These are phyloP conservation scores for Euphydryas editha DNA, from an alignment of 2,888 invertebrate species.

Conservation along the genomic window DNA sequence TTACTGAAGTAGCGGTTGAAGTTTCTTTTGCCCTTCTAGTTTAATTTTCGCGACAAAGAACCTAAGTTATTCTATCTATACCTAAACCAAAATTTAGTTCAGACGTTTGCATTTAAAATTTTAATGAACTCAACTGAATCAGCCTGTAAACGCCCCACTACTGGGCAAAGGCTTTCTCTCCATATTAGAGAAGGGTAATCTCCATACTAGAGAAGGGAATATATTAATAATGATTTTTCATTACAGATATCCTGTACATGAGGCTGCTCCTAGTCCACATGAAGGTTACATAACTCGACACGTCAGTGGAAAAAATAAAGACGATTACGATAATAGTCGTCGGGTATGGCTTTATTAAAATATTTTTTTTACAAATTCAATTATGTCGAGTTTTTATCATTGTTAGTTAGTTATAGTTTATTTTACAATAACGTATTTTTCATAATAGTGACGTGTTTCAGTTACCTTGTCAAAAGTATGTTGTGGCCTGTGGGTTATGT, in stretches of 20 bases:
- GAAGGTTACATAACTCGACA: slow-evolving; percentile 95
- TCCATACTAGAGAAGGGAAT: too few species aligned
- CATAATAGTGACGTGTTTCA: neutral
- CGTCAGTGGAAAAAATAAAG: slow-evolving; percentile 92
- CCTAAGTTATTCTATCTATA: too few species aligned
- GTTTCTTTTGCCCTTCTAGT: too few species aligned
- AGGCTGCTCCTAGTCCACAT: slow-evolving; percentile 90
- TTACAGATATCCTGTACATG: slow-evolving; percentile 85
- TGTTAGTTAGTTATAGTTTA: neutral
- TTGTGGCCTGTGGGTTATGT: neutral
- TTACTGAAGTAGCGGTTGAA: too few species aligned
- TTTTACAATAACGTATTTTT: neutral
- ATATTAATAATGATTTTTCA: slow-evolving; percentile 13
- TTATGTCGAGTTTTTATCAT: neutral
- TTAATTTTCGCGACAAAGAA: too few species aligned
- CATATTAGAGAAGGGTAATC: too few species aligned
- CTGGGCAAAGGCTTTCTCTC: too few species aligned
- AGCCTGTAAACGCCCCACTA: too few species aligned
- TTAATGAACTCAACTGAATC: too few species aligned
- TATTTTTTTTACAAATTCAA: neutral
- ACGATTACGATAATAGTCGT: slow-evolving; percentile 85
- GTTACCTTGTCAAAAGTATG: too few species aligned
- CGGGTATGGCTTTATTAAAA: slow-evolving; percentile 69
- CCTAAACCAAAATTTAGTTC: too few species aligned
- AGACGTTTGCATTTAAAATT: too few species aligned